Conservation (phyloP, 2,888 invertebrate genomes). For the Perizoma affinitatum region DNA sequence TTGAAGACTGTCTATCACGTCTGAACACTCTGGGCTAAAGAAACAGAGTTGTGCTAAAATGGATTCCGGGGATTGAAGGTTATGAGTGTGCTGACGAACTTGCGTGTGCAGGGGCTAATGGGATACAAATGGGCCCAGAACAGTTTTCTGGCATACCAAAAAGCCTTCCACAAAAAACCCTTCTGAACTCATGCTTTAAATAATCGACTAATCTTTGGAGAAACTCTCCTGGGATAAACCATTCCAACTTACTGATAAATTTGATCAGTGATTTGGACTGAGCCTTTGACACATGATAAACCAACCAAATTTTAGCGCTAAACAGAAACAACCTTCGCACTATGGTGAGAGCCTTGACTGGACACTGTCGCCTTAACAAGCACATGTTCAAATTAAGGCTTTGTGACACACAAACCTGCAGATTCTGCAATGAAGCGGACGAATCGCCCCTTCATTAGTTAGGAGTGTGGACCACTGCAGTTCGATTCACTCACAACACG, state of each 20-base stretch:
- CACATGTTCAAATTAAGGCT: constrained; percentile 4
- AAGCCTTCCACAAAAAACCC: background rate
- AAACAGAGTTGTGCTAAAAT: constrained; percentile 2
- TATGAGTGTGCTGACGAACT: background rate
- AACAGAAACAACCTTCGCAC: background rate
- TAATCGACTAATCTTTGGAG: background rate
- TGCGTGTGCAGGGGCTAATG: background rate
- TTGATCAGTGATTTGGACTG: too few relatives aligned
- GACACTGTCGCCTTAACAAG: constrained; percentile 2
- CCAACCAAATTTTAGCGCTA: background rate
- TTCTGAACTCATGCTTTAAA: background rate
- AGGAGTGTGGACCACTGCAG: constrained; percentile 4
- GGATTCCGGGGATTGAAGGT: background rate
- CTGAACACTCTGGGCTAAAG: background rate
- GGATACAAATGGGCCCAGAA: background rate
- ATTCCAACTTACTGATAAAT: background rate
- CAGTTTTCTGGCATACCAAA: constrained; percentile 2
- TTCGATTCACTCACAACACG: too few relatives aligned
- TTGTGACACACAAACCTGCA: background rate
- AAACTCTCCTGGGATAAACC: background rate
- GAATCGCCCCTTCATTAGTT: constrained; percentile 1
- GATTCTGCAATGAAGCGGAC: constrained; percentile 1
- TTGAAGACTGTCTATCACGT: constrained; percentile 1
- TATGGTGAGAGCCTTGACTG: background rate
- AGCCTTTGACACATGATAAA: background rate